phyloP scores from a whole-genome alignment of 2,113 vertebrate genomes.

The Hydropotes inermis region DNA sequence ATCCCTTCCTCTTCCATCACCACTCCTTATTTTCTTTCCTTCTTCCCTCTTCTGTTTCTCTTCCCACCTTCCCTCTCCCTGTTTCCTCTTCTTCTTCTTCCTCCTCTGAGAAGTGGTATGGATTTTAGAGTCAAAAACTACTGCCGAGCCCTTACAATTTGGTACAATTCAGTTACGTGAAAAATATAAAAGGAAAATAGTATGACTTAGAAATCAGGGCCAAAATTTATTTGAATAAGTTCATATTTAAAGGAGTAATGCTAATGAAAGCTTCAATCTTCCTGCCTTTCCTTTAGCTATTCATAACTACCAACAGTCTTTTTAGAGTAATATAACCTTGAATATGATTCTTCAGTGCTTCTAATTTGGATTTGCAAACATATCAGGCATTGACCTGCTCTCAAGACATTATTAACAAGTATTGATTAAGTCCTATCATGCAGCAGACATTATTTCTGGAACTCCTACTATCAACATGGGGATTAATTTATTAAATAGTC shows the following conservation, averaged over 20 bases:
- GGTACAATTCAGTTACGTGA: neutral
- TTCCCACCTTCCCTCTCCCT: neutral
- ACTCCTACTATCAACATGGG: neutral
- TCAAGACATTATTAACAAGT: neutral
- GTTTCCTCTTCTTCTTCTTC: neutral
- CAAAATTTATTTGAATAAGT: constrained; percentile 6
- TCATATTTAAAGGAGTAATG: neutral
- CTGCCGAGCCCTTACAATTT: neutral
- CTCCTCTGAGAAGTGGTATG: neutral
- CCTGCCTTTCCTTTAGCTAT: constrained; percentile 5
- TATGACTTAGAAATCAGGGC: neutral
- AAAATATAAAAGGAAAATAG: constrained; percentile 30
- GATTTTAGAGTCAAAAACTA: neutral
- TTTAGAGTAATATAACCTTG: constrained; percentile 32
- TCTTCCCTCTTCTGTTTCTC: neutral
- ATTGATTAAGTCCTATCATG: constrained; percentile 16
- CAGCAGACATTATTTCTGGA: constrained; percentile 22
- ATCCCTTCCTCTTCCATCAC: neutral
- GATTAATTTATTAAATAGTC: constrained; percentile 60
- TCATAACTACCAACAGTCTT: neutral
- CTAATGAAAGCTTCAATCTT: neutral
- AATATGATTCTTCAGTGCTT: neutral
- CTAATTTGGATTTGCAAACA: constrained; percentile 6
- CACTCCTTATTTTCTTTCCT: neutral
- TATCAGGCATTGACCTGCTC: neutral